Evolutionary conservation across 2,113 vertebrate genomes (phyloP), one percentile per base, ranked within the genome.

Genomic region (Podiceps cristatus): DNA sequence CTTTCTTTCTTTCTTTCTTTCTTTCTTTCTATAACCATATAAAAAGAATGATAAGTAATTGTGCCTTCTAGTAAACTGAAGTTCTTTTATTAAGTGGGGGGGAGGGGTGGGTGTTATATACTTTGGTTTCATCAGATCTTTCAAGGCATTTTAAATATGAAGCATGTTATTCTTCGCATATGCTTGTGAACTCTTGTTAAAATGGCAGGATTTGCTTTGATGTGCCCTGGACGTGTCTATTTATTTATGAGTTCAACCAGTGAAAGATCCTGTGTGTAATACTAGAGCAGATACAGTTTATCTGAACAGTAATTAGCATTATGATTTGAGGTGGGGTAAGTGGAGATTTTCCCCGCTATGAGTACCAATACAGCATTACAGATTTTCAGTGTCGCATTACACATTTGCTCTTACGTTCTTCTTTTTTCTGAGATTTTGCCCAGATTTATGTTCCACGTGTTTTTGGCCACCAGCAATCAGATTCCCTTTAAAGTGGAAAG

Each of bases 401-500:
- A 49, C 4, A 18, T 64, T 82, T 68, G 27, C 6, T 60, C 22
- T 42, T 55, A 40, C 37, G 37, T 37, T 37, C 37, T 37, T 37
- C 37, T 45, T 78, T 55, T 44, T 74, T 69, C 25, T 79, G 20
- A 75, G 44, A 86, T 17, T 66, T 25, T 18, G 10, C 6, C n/a
- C n/a, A 28, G 31, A 9, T 75, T 66, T 69, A 8, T 27, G 11
- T 69, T 69, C 16, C 22, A 23, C 0, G 0, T 29, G 10, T 10
- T 62, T 91, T 74, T 73, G 7, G 3, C 3, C 7, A 23, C 13
- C 24, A 47, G 6, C 28, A 56, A 8, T 22, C 16, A 33, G 3
- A 14, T 44, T 77, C 4, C 10, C 11, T 3, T 59, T 35, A 18
- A 40, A 60, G 11, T 25, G 31, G 20, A 49, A 69, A 53, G 42